A percentile compares a stretch with the other conserved stretches of the same genome.
Evolutionary conservation across 2,888 invertebrate genomes (phyloP).

Genomic region (Ecdyonurus torrentis): DNA sequence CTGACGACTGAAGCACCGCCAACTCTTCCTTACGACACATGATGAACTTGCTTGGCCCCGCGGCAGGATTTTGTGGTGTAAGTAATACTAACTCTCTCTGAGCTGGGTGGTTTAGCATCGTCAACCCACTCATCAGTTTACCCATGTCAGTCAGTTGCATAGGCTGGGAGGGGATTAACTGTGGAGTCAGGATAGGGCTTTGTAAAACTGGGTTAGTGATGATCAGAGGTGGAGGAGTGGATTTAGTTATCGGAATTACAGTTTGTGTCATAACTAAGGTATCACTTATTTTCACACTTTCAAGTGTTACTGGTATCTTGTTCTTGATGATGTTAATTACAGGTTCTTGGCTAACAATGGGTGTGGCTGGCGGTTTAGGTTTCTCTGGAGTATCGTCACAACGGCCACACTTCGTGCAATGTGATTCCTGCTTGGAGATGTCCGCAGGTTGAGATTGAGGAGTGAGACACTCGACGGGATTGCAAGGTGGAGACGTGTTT

Average conservation of each 20-base stretch:
- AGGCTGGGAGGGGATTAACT: neutral
- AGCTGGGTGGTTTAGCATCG: neutral
- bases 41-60: neutral
- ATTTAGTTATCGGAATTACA: neutral
- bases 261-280: neutral
- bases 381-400: neutral
- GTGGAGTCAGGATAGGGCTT: neutral
- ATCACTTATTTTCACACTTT: neutral
- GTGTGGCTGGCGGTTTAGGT: neutral
- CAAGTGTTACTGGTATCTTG: neutral
- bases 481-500: neutral
- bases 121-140: neutral
- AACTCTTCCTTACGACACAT: neutral
- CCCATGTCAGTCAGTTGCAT: neutral
- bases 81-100: neutral
- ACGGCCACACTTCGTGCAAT: neutral
- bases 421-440: neutral
- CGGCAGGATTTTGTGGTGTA: neutral
- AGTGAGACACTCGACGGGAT: neutral
- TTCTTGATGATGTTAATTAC: neutral
- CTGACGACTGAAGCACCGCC: neutral
- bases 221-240: neutral
- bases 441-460: neutral
- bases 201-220: neutral
- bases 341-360: neutral